Base-by-base conservation (phyloP, 2,888 invertebrate genomes). In the Drosophila antonietae region DNA sequence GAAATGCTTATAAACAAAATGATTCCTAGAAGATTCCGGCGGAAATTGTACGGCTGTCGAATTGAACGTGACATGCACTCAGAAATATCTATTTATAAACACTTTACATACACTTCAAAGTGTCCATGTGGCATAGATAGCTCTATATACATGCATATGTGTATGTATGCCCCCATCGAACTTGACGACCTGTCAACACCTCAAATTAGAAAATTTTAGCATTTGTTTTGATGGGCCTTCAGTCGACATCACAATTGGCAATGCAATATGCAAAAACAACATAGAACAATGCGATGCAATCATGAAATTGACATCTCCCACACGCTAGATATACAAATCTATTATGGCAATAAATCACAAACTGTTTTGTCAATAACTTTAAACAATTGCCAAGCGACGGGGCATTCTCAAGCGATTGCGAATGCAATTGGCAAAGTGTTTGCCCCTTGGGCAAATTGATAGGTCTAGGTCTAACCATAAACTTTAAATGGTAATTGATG, bases 281-380 rank as follows among this genome's bases (percentile, higher is more conserved):
- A 58, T 15, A 52, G 35, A 63, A 71, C 78, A 88, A 77, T 23
- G 23, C 53, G 6, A 72, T 72, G 62, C 78, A 86, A 75, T 83
- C 81, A 75, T 53, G 44, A 66, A 55, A 67, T 63, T 52, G 59
- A 55, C 46, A 35, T 28, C 53, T 12, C 37, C 62, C 23, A 12
- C 39, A 35, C 44, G 44, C 15, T 23, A 58, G 52, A 62, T 60
- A 87, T 70, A 68, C 78, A 64, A 72, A 65, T 81, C 70, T 67
- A 70, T 68, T 65, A 58, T 62, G 67, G 46, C 85, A 82, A 84
- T 80, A 82, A 80, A 74, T 75, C 47, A 46, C 59, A 55, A 46
- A 77, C 62, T 74, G 88, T 88, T 84, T 84, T 61, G 70, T 84
- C 88, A 84, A 84, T 84, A 88, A 73, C 23, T 71, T 73, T 68